Evolutionary conservation across 2,113 vertebrate genomes (phyloP), one percentile per base, ranked within the genome.

Genomic region (Mustela nigripes): DNA sequence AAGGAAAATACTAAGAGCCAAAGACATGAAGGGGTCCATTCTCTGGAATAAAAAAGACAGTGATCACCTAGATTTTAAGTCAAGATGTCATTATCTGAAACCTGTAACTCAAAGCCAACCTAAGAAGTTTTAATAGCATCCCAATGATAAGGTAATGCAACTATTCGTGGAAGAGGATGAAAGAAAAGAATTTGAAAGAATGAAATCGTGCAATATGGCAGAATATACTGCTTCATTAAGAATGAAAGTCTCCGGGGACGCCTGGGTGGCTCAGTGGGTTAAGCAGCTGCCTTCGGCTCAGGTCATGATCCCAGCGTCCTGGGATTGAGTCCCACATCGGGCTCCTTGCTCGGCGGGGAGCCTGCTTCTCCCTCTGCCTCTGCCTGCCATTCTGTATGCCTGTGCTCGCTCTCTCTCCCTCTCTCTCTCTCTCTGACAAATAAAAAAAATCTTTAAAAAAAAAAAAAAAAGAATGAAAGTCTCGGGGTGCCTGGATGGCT

Each of bases 61-160:
- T 39, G 39, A 4, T 79, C n/a, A 26, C 19, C 73, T 71, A 9
- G 18, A 71, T 80, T 78, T 94, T n/a, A 84, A 89, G 28, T 95
- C 60, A 96, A 83, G 10, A 15, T 45, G 3, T 74, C 63, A 92
- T 95, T 87, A 83, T 90, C 69, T 96, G 74, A 96, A 97, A 94
- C 8, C 11, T 78, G 2, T 56, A 89, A 58, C 36, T 65, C 36
- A 73, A 24, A 33, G 42, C 22, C 56, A 89, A 63, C 14, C 63
- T 71, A 78, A 85, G 42, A 89, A 89, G 2, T 2, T 89, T 84
- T 83, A 79, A 39, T 21, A 63, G 7, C 73, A 58, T 90, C 79
- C 58, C 33, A 73, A 19, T 91, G 39, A 88, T 15, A 73, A 89
- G 26, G 22, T 86, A 83, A 91, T 79, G 36, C 80, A 79, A 76